These are phyloP conservation scores for Phthorimaea operculella DNA, from an alignment of 1,140 invertebrate genomes.

Conservation along the genomic window DNA sequence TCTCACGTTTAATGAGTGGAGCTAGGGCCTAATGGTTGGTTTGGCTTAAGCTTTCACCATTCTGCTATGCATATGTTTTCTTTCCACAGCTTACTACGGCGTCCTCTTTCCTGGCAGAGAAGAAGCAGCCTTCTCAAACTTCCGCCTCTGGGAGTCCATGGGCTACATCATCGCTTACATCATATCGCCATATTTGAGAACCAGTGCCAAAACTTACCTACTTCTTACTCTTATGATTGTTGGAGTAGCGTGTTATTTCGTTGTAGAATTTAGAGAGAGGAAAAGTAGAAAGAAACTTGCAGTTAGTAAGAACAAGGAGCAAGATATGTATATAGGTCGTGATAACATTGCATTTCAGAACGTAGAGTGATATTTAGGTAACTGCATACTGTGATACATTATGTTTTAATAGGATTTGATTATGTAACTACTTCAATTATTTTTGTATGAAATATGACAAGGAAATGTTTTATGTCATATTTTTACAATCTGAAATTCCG, in stretches of 20 bases:
- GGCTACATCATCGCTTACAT: conserved; percentile 90
- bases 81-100: conserved; percentile 81
- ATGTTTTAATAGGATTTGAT: too few relatives aligned
- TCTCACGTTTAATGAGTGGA: too few relatives aligned
- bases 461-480: too few relatives aligned
- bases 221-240: conserved; percentile 77
- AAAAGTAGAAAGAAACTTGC: conserved; percentile 10
- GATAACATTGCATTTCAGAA: neutral
- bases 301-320: neutral
- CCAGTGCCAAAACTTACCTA: conserved; percentile 80
- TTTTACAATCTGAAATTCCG: too few relatives aligned
- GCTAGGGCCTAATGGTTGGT: too few relatives aligned
- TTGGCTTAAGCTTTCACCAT: too few relatives aligned
- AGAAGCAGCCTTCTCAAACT: conserved; percentile 93
- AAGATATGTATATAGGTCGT: neutral
- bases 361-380: neutral
- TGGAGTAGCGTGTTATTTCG: conserved; percentile 73
- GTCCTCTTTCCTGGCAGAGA: conserved; percentile 86
- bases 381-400: too few relatives aligned
- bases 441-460: too few relatives aligned
- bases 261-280: conserved; percentile 47
- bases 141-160: conserved; percentile 90
- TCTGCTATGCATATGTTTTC: too few relatives aligned
- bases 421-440: too few relatives aligned
- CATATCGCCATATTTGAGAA: conserved; percentile 82